phyloP scores from a whole-genome alignment of 2,888 invertebrate genomes.

The Nebria brevicollis region DNA sequence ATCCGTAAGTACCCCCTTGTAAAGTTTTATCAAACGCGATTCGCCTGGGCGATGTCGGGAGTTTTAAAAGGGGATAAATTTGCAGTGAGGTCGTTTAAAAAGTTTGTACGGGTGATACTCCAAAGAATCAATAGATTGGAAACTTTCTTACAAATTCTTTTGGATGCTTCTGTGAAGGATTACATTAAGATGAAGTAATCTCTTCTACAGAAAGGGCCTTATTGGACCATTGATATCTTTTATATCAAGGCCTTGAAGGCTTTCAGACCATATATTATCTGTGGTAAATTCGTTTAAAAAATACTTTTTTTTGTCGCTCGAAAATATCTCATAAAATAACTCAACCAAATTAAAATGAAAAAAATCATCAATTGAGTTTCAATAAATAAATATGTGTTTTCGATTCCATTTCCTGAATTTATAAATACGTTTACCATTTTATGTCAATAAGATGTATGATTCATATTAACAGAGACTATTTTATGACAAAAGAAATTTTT shows the following conservation, averaged over 20 bases:
- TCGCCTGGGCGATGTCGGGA: background rate
- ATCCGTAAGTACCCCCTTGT: constrained; percentile 2
- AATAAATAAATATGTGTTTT: too few relatives aligned
- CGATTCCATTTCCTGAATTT: too few relatives aligned
- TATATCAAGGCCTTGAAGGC: background rate
- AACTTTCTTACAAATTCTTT: background rate
- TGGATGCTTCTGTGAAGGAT: constrained; percentile 3
- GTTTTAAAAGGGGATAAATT: constrained; percentile 2
- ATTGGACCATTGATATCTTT: background rate
- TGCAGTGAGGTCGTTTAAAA: constrained; percentile 13
- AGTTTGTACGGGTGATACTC: background rate
- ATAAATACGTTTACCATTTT: too few relatives aligned
- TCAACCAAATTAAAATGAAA: too few relatives aligned
- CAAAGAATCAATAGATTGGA: background rate
- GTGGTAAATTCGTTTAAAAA: too few relatives aligned
- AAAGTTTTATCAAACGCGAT: constrained; percentile 1
- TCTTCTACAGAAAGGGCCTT: background rate
- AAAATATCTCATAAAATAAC: constrained; percentile 18
- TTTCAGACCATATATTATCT: background rate
- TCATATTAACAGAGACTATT: too few relatives aligned
- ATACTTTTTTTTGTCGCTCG: too few relatives aligned
- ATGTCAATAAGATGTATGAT: too few relatives aligned
- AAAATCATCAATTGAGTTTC: too few relatives aligned
- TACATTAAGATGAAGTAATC: background rate
- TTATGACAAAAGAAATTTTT: too few relatives aligned